Conservation (phyloP, 2,113 vertebrate species). For the Empidonax traillii region DNA sequence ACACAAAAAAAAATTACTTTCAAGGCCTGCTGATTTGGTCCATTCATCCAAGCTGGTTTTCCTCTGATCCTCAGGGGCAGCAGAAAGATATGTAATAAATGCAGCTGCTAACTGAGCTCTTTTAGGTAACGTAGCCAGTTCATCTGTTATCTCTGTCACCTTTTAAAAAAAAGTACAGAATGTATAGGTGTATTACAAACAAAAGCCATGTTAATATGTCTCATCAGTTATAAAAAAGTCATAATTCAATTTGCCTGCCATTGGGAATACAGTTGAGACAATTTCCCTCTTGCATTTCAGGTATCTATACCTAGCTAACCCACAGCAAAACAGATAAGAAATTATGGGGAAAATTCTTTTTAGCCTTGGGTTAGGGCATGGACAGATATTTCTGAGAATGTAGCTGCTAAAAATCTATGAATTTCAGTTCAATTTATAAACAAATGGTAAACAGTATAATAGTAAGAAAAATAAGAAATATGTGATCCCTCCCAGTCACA, state of each 20-base stretch:
- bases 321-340: not conserved
- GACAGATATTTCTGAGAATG: not conserved
- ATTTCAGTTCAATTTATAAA: not conserved
- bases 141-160: constrained; percentile 92
- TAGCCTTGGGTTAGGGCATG: not conserved
- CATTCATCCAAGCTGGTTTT: constrained; percentile 86
- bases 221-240: not conserved
- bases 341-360: not conserved
- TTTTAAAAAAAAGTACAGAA: constrained; percentile 30
- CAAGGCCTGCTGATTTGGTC: constrained; percentile 86
- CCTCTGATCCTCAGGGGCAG: constrained; percentile 88
- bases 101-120: constrained; percentile 91
- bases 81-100: constrained; percentile 95
- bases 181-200: not conserved
- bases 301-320: not conserved
- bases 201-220: not conserved
- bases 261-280: not conserved
- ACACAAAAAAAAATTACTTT: constrained; percentile 76
- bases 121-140: constrained; percentile 87
- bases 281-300: not conserved
- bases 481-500: not conserved
- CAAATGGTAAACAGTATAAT: not conserved
- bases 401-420: not conserved
- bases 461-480: not conserved
- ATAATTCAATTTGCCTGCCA: not conserved